Percentiles rank a stretch among this genome's conserved stretches.
Conservation (phyloP, 2,888 invertebrate species). For the Melipona beecheii region DNA sequence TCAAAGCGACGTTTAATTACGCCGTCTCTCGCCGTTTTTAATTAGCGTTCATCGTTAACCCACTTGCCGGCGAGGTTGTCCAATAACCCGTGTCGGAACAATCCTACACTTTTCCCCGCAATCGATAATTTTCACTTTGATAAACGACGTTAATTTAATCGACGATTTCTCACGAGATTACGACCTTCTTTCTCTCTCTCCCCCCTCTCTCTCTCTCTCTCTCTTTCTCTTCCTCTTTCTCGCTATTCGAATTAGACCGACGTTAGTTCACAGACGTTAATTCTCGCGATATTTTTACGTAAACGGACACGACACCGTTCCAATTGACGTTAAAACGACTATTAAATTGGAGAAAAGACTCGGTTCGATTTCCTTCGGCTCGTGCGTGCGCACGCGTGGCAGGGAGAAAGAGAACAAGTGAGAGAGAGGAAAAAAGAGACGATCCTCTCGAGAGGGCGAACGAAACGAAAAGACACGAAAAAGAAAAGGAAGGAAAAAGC, state of each 20-base stretch:
- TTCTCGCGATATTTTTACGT: constrained; percentile 13
- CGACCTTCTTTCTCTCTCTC: background rate
- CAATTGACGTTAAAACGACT: constrained; percentile 1
- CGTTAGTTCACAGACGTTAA: background rate
- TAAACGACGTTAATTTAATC: constrained; percentile 24
- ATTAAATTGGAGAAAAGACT: constrained; percentile 11
- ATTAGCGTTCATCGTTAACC: constrained; percentile 42
- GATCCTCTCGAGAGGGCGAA: too few relatives aligned
- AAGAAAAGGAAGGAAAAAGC: background rate
- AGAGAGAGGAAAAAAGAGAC: background rate
- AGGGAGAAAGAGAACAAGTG: background rate
- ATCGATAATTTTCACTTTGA: constrained; percentile 13
- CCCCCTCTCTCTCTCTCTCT: background rate
- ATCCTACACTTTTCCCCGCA: constrained; percentile 1
- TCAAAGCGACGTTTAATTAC: constrained; percentile 27
- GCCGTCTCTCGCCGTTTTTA: constrained; percentile 23
- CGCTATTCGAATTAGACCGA: background rate
- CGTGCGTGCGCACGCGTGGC: background rate
- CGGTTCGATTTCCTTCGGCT: background rate
- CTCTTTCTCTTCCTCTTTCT: background rate
- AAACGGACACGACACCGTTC: background rate
- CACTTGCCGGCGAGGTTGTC: constrained; percentile 1
- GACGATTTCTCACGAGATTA: constrained; percentile 22
- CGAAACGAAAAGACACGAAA: background rate
- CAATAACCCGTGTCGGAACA: background rate